phyloP scores from a whole-genome alignment of 2,113 vertebrate genomes.

The Ictalurus furcatus region DNA sequence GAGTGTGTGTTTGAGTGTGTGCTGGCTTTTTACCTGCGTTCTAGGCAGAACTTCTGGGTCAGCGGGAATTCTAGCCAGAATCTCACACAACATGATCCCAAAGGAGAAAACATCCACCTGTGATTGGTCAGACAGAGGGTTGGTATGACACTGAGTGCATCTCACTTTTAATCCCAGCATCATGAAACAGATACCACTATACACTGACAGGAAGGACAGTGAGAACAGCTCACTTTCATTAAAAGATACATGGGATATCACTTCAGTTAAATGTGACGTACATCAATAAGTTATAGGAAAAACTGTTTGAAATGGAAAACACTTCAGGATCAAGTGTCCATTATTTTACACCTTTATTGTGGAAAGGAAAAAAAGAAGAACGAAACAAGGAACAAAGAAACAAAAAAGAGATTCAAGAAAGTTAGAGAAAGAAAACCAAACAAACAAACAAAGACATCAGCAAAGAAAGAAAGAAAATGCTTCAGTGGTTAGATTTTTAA shows the following conservation, averaged over 20 bases:
- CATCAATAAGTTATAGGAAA: neutral
- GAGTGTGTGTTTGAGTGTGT: neutral
- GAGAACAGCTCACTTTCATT: neutral
- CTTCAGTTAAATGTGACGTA: neutral
- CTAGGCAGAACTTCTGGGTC: slow-evolving; percentile 77
- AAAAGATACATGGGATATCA: neutral
- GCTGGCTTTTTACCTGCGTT: slow-evolving; percentile 65
- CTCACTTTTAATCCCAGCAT: neutral
- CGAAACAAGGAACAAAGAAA: neutral
- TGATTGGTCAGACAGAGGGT: neutral
- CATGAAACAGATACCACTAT: neutral
- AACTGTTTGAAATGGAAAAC: neutral
- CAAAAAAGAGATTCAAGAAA: neutral
- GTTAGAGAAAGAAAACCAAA: neutral
- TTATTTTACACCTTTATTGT: neutral
- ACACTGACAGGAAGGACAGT: neutral
- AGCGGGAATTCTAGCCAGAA: slow-evolving; percentile 75
- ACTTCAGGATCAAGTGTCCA: neutral
- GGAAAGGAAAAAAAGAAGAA: neutral
- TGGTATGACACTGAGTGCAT: too few relatives aligned
- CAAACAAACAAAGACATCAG: neutral
- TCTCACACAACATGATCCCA: slow-evolving; percentile 78
- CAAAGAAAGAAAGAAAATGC: neutral
- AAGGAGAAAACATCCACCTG: slow-evolving; percentile 82
- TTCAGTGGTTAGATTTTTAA: neutral